Percentiles rank a stretch among this genome's conserved stretches.
phyloP scores from a whole-genome alignment of 2,113 vertebrate genomes.

The Passer montanus region DNA sequence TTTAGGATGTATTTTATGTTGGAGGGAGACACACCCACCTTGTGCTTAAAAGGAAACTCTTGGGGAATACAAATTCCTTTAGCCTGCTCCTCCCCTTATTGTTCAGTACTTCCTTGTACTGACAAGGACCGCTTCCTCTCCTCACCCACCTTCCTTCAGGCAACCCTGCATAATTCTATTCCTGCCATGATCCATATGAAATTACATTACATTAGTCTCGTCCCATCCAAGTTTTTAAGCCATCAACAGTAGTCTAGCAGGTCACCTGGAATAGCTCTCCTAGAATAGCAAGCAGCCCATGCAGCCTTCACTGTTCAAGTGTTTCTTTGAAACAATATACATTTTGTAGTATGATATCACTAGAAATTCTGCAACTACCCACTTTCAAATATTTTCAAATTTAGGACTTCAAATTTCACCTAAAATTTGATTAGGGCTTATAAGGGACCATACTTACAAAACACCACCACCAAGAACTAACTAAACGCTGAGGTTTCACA shows the following conservation, averaged over 20 bases:
- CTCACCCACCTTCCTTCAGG: constrained; percentile 53
- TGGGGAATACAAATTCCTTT: constrained; percentile 59
- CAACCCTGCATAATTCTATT: background rate
- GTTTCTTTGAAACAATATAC: background rate
- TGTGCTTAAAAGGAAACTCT: constrained; percentile 60
- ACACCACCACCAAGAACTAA: background rate
- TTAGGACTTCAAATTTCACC: background rate
- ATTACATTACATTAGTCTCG: background rate
- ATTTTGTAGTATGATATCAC: background rate
- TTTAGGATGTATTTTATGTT: constrained; percentile 50
- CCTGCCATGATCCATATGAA: background rate
- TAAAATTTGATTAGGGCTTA: background rate
- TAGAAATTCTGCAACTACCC: background rate
- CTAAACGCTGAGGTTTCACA: background rate
- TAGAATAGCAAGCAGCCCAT: background rate
- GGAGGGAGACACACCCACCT: constrained; percentile 53
- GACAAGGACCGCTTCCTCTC: constrained; percentile 58
- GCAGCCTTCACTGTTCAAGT: background rate
- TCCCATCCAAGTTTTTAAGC: background rate
- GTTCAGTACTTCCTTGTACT: constrained; percentile 66
- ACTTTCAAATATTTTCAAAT: background rate
- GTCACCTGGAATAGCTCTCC: background rate
- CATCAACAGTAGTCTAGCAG: background rate
- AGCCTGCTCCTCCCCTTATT: constrained; percentile 69
- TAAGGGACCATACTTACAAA: background rate